Evolutionary conservation across 1,140 invertebrate genomes (phyloP).

Genomic region (Laodelphax striatellus): DNA sequence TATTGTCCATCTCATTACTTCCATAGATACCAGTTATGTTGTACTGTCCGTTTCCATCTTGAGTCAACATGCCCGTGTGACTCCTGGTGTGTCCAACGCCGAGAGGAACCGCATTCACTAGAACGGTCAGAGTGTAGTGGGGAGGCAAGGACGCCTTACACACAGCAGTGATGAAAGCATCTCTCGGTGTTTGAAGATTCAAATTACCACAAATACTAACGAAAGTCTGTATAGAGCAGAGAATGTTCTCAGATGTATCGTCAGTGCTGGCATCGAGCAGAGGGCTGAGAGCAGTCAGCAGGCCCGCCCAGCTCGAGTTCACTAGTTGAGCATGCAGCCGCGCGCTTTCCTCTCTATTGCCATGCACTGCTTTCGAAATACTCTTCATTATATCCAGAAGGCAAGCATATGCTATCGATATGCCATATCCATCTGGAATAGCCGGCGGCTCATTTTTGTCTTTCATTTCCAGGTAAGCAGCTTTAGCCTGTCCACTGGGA

Average conservation of each 20-base stretch:
- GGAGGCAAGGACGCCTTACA: constrained; percentile 91
- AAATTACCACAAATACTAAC: constrained; percentile 55
- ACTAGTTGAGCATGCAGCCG: constrained; percentile 65
- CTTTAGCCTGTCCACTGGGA: constrained; percentile 73
- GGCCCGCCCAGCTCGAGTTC: constrained; percentile 89
- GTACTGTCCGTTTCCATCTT: constrained; percentile 38
- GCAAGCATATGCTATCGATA: constrained; percentile 87
- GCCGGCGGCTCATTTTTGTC: constrained; percentile 88
- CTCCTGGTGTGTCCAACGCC: constrained; percentile 5
- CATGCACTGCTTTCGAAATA: constrained; percentile 52
- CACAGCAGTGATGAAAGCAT: constrained; percentile 87
- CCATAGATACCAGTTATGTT: constrained; percentile 36
- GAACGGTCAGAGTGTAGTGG: constrained; percentile 83
- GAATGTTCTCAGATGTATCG: constrained; percentile 79
- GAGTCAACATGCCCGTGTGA: constrained; percentile 13
- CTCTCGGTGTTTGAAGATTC: constrained; percentile 59
- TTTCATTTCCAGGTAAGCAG: constrained; percentile 83
- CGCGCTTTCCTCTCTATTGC: constrained; percentile 22
- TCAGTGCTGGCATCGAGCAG: constrained; percentile 92
- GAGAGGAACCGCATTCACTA: constrained; percentile 42
- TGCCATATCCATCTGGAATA: constrained; percentile 89
- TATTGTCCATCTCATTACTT: constrained; percentile 45
- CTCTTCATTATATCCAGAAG: constrained; percentile 79
- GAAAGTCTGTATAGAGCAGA: constrained; percentile 83
- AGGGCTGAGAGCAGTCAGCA: constrained; percentile 81